Conservation (phyloP, 2,113 vertebrate genomes). For the Hepsetus odoe region DNA sequence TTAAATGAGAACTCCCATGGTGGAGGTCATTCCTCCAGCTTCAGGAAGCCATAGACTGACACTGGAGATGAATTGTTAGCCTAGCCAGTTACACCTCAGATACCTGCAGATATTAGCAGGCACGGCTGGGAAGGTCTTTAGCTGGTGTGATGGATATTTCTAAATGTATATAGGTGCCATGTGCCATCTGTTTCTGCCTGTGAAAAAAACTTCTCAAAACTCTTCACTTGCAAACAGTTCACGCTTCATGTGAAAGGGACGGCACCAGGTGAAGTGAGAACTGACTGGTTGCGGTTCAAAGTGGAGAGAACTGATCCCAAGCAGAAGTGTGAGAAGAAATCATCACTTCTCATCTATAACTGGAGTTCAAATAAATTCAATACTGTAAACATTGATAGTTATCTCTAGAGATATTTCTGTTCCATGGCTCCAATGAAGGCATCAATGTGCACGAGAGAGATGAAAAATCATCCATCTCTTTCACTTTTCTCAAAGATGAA, state of each 20-base stretch:
- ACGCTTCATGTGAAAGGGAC: neutral
- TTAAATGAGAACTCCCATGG: constrained; percentile 85
- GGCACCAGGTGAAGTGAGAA: neutral
- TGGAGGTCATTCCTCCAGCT: constrained; percentile 80
- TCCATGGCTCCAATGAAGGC: constrained; percentile 8
- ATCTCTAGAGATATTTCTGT: neutral
- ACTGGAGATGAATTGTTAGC: constrained; percentile 81
- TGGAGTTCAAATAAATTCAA: neutral
- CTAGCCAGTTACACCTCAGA: constrained; percentile 73
- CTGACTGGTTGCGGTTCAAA: neutral
- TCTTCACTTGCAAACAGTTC: constrained; percentile 17
- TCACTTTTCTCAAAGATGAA: constrained; percentile 52
- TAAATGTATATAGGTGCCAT: constrained; percentile 76
- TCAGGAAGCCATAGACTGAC: constrained; percentile 77
- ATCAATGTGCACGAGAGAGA: constrained; percentile 11
- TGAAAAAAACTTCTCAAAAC: constrained; percentile 56
- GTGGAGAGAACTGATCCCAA: neutral
- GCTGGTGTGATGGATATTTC: constrained; percentile 77
- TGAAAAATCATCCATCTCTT: constrained; percentile 29
- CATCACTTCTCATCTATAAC: neutral
- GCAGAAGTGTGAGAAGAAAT: neutral
- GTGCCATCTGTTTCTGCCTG: constrained; percentile 79
- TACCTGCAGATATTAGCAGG: constrained; percentile 78
- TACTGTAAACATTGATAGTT: constrained; percentile 12
- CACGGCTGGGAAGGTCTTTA: constrained; percentile 73